phyloP scores from a whole-genome alignment of 2,113 vertebrate genomes.

The Pomatostomus ruficeps region DNA sequence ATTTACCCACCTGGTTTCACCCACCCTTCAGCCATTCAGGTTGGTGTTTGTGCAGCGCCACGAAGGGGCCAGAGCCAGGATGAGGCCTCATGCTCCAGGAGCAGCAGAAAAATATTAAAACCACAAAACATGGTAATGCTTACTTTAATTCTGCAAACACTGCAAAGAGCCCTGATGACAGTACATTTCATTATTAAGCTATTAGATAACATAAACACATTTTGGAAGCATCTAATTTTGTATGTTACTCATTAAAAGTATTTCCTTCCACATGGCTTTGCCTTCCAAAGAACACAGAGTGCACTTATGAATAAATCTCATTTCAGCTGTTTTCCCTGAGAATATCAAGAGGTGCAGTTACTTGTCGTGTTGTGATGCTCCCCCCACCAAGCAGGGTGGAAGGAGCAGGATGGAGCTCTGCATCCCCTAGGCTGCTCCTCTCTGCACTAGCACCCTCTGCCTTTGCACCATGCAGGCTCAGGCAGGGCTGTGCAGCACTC shows the following conservation, averaged over 20 bases:
- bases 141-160: neutral
- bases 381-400: fast-evolving
- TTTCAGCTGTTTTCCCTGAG: neutral
- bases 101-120: neutral
- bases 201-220: neutral
- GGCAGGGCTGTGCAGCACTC: neutral
- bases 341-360: neutral
- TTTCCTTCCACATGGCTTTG: neutral
- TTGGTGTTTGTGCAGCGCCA: neutral
- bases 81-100: neutral
- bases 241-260: neutral
- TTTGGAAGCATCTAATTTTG: neutral
- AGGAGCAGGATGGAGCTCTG: neutral
- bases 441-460: neutral
- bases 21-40: neutral
- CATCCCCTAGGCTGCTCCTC: neutral
- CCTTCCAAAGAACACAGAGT: neutral
- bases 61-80: neutral
- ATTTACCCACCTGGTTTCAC: neutral
- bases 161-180: neutral
- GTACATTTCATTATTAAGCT: neutral
- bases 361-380: fast-evolving
- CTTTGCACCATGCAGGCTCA: neutral
- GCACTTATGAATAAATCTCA: neutral
- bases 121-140: neutral